Evolutionary conservation across 2,888 invertebrate genomes (phyloP).

Genomic region (Hirtodrosophila alboralis): DNA sequence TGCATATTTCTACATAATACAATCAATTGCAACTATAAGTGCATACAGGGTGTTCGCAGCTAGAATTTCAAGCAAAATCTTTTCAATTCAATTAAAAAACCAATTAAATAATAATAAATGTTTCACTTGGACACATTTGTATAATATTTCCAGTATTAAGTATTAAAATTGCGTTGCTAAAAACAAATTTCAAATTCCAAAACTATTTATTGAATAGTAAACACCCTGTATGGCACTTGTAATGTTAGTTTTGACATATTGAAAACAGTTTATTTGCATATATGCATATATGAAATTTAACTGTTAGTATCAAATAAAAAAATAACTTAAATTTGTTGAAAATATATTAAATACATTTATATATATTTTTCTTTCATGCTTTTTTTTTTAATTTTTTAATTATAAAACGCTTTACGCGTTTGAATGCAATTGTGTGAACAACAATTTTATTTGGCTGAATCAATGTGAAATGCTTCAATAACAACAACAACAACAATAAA

Average conservation of each 20-base stretch:
- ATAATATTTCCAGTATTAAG: too few relatives aligned
- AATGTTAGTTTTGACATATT: too few relatives aligned
- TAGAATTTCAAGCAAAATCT: too few relatives aligned
- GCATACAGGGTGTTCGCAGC: constrained; percentile 30
- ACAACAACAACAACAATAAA: constrained; percentile 35
- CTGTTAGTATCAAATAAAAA: not conserved
- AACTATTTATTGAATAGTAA: too few relatives aligned
- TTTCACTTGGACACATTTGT: too few relatives aligned
- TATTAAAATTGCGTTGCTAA: too few relatives aligned
- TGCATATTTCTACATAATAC: constrained; percentile 21
- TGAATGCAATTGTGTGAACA: constrained; percentile 49
- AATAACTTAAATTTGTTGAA: not conserved
- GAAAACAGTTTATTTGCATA: not conserved
- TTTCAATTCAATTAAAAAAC: too few relatives aligned
- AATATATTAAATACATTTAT: constrained; percentile 21
- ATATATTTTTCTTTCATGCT: constrained; percentile 19
- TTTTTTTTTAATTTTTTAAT: constrained; percentile 32
- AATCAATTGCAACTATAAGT: not conserved
- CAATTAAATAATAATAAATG: too few relatives aligned
- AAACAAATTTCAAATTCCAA: too few relatives aligned
- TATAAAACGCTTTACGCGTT: constrained; percentile 30
- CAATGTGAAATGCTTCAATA: constrained; percentile 52
- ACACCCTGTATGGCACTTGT: constrained; percentile 18
- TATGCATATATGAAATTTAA: too few relatives aligned
- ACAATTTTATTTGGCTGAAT: constrained; percentile 61